Percentiles rank a stretch among this genome's conserved stretches.
phyloP scores from a whole-genome alignment of 1,140 invertebrate species.

The Trichogramma pretiosum region DNA sequence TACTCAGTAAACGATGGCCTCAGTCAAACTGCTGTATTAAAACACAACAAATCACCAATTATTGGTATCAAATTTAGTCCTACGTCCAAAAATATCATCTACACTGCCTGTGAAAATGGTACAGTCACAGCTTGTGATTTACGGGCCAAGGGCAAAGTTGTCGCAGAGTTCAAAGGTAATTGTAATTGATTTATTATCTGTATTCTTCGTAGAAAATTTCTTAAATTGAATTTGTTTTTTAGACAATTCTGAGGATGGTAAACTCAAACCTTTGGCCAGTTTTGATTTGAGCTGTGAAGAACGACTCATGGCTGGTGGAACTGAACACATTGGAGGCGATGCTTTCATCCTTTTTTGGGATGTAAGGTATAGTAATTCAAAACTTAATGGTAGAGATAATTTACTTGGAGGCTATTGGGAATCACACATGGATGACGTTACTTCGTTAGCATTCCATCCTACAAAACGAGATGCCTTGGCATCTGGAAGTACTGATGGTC shows the following conservation, averaged over 20 bases:
- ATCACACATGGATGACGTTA: slow-evolving; percentile 77
- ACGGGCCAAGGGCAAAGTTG: slow-evolving; percentile 46
- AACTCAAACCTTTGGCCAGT: slow-evolving; percentile 52
- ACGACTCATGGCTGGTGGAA: slow-evolving; percentile 66
- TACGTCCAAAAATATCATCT: slow-evolving; percentile 52
- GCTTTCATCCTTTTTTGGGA: slow-evolving; percentile 80
- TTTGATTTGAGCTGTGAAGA: slow-evolving; percentile 71
- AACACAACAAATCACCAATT: slow-evolving; percentile 43
- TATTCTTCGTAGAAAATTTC: slow-evolving; percentile 11
- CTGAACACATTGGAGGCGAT: slow-evolving; percentile 60
- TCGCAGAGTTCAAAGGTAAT: slow-evolving; percentile 52
- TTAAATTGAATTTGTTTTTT: slow-evolving; percentile 23
- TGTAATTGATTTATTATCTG: slow-evolving; percentile 4
- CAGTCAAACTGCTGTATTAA: slow-evolving; percentile 30
- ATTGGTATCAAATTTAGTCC: slow-evolving; percentile 55
- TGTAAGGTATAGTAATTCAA: slow-evolving; percentile 44
- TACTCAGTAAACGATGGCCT: slow-evolving; percentile 38
- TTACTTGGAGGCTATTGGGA: slow-evolving; percentile 78
- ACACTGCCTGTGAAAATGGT: slow-evolving; percentile 51
- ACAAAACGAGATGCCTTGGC: slow-evolving; percentile 58
- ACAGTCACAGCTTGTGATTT: slow-evolving; percentile 57
- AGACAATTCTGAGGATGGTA: slow-evolving; percentile 43
- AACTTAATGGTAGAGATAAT: slow-evolving; percentile 40
- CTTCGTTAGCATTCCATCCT: slow-evolving; percentile 69
- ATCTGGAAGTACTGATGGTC: slow-evolving; percentile 72